Evolutionary conservation across 2,113 vertebrate species (phyloP).

Genomic region (Brachionichthys hirsutus): DNA sequence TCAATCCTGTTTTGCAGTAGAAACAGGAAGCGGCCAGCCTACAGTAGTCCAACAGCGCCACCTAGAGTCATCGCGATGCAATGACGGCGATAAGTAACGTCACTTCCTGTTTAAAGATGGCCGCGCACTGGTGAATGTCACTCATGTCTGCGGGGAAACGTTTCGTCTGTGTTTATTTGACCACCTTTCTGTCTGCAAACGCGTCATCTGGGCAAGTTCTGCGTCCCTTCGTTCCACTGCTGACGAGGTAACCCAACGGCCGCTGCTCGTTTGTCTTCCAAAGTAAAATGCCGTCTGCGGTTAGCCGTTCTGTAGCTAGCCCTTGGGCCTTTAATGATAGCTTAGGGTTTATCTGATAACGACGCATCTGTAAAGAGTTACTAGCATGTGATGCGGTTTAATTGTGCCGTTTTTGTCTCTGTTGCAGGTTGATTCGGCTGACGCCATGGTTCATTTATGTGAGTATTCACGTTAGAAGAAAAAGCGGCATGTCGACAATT

Average conservation of each 20-base stretch:
- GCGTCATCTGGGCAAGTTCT: not conserved
- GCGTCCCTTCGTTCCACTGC: not conserved
- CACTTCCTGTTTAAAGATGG: conserved; percentile 67
- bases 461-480: conserved; percentile 53
- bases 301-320: not conserved
- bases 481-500: no score
- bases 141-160: conserved; percentile 27
- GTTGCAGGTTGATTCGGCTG: conserved; percentile 42
- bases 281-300: not conserved
- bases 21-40: no score
- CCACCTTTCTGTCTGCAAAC: not conserved
- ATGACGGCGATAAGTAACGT: not conserved
- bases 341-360: no score
- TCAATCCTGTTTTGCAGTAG: no score
- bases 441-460: conserved; percentile 79
- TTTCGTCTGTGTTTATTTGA: no score
- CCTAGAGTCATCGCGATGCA: conserved; percentile 9
- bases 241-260: conserved; percentile 30
- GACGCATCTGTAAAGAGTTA: not conserved
- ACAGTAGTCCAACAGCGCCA: conserved; percentile 39
- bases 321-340: no score
- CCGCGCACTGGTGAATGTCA: conserved; percentile 72
- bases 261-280: no score
- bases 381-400: not conserved
- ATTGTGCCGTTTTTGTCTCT: not conserved